These are phyloP conservation scores for Argopecten irradians DNA, from an alignment of 1,140 invertebrate species.

Conservation along the genomic window DNA sequence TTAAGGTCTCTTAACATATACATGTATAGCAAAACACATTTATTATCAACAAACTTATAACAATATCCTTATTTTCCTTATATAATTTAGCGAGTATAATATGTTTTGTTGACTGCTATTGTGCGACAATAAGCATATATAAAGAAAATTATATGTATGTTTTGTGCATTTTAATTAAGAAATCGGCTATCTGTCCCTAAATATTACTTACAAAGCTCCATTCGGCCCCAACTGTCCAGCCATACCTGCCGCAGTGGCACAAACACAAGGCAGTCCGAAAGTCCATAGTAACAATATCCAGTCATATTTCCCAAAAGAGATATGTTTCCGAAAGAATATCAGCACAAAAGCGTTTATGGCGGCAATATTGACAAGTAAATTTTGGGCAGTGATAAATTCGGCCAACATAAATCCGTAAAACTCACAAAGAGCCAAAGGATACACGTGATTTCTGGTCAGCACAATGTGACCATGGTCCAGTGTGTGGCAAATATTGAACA, in stretches of 20 bases:
- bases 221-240: slow-evolving; percentile 41
- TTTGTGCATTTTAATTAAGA: too few species aligned
- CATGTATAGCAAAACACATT: too few species aligned
- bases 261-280: slow-evolving; percentile 35
- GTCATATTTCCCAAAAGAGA: slow-evolving; percentile 47
- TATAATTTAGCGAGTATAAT: too few species aligned
- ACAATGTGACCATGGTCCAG: slow-evolving; percentile 45
- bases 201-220: slow-evolving; percentile 53
- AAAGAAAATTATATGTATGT: too few species aligned
- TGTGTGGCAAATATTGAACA: slow-evolving; percentile 43
- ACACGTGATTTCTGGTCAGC: slow-evolving; percentile 36
- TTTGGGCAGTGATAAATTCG: slow-evolving; percentile 44
- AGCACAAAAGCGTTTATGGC: slow-evolving; percentile 48
- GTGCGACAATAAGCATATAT: too few species aligned
- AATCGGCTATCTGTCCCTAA: too few species aligned
- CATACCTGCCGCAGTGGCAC: slow-evolving; percentile 31
- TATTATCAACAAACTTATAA: too few species aligned
- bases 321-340: slow-evolving; percentile 43
- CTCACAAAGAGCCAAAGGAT: slow-evolving; percentile 40
- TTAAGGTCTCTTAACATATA: too few species aligned
- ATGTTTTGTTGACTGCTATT: too few species aligned
- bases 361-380: slow-evolving; percentile 36
- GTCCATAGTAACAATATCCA: slow-evolving; percentile 37
- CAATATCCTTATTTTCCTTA: too few species aligned
- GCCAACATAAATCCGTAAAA: slow-evolving; percentile 48